Percentiles rank a stretch among this genome's conserved stretches.
These are phyloP conservation scores for Anhinga anhinga DNA, from an alignment of 2,113 vertebrate genomes.

Conservation along the genomic window DNA sequence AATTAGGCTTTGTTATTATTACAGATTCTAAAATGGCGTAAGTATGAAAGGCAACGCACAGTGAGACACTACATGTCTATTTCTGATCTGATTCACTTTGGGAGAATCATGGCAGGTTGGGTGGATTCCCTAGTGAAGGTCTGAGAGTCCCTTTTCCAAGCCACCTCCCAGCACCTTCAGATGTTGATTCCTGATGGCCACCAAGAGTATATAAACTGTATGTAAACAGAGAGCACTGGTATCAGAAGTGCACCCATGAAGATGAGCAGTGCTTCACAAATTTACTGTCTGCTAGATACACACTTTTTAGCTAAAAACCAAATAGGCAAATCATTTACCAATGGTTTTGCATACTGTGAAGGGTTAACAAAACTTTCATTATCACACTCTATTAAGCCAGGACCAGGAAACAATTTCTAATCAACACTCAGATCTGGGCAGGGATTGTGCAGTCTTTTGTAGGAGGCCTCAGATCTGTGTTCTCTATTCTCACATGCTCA, in stretches of 20 bases:
- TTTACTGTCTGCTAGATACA: neutral
- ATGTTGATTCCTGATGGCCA: neutral
- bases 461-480: conserved; percentile 76
- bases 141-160: neutral
- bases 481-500: conserved; percentile 80
- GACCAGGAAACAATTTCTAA: conserved; percentile 83
- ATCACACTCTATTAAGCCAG: conserved; percentile 81
- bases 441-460: conserved; percentile 79
- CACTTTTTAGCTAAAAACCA: neutral
- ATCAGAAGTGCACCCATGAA: neutral
- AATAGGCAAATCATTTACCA: conserved; percentile 20
- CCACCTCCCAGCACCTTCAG: neutral
- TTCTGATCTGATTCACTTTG: neutral
- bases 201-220: neutral
- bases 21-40: neutral
- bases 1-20: neutral
- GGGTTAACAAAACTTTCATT: conserved; percentile 75
- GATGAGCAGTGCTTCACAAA: neutral
- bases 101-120: neutral
- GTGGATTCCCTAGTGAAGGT: neutral
- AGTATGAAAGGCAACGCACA: neutral
- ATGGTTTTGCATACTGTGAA: conserved; percentile 50
- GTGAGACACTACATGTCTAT: neutral
- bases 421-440: conserved; percentile 78
- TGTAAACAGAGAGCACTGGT: neutral